Evolutionary conservation across 1,140 invertebrate species (phyloP), one percentile per base, ranked within the genome.

Genomic region (Musca domestica): DNA sequence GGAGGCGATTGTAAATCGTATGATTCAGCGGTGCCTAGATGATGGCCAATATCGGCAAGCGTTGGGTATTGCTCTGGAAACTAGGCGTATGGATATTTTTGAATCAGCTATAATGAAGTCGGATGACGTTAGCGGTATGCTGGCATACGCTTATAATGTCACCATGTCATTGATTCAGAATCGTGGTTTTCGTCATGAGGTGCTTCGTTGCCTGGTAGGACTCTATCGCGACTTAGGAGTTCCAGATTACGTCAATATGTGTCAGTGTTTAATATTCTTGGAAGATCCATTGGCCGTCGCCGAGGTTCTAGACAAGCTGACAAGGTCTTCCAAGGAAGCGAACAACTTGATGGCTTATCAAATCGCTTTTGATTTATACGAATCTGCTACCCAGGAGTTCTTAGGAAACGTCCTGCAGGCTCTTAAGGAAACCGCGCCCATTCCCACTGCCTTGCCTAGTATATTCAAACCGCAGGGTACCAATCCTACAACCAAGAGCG

Each of bases 321-420:
- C 92, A 51, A 89, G 91, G 82, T 90, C 89, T 3, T 87, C 89
- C 17, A 89, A 93, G 72, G 91, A 91, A 81, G 81, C 84, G 47
- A 86, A 86, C 64, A 85, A 85, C 58, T 77, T 99, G 5, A 98
- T 99, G 95, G 96, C 95, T 0, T 99, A 98, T 84, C 98, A 99
- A 86, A 98, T 99, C 75, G 96, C 92, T 0, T 99, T 99, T 86
- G 98, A 99, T 87, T 86, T 99, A 70, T 99, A 99, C 78, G 98
- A 99, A 83, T 98, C 95, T 69, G 98, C 97, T 0, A 98, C 96
- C 0, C 98, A 99, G 84, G 95, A 99, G 78, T 98, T 99, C 79
- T 84, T 99, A 17, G 91, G 90, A 25, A 87, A 92, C 74, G 94
- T 99, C 10, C 83, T 96, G 41, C 90, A 94, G 81, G 91, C 92